These are phyloP conservation scores for Cotesia typhae DNA, from an alignment of 1,140 invertebrate species.

Conservation along the genomic window DNA sequence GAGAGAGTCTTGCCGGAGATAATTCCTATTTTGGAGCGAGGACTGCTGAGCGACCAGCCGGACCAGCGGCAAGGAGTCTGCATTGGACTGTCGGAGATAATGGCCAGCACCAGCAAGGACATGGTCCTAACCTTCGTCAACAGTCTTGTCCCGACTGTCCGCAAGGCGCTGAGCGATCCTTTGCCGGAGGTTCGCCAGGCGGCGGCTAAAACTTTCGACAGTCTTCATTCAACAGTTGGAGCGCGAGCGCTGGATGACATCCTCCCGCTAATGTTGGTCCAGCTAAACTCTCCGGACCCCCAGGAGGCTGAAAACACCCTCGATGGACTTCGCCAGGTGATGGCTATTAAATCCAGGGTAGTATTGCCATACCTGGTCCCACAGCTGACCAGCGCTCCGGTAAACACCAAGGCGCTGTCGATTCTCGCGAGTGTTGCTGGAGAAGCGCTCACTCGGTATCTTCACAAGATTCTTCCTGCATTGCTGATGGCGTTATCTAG, in stretches of 20 bases:
- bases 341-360: slow-evolving; percentile 94
- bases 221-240: slow-evolving; percentile 93
- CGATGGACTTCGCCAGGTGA: slow-evolving; percentile 94
- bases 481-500: slow-evolving; percentile 81
- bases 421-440: slow-evolving; percentile 92
- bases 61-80: slow-evolving; percentile 98
- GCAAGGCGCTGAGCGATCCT: slow-evolving; percentile 92
- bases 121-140: slow-evolving; percentile 95
- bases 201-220: slow-evolving; percentile 96
- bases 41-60: slow-evolving; percentile 87
- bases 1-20: slow-evolving; percentile 98
- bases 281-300: slow-evolving; percentile 80
- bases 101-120: slow-evolving; percentile 94
- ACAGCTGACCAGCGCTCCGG: slow-evolving; percentile 85
- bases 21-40: slow-evolving; percentile 95
- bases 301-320: slow-evolving; percentile 84
- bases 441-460: slow-evolving; percentile 90
- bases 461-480: slow-evolving; percentile 91
- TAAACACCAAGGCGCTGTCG: slow-evolving; percentile 93
- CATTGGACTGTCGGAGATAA: slow-evolving; percentile 97
- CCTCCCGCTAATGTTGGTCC: slow-evolving; percentile 86
- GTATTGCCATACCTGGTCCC: slow-evolving; percentile 96
- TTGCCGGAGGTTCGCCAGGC: slow-evolving; percentile 91
- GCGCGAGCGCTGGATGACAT: slow-evolving; percentile 97
- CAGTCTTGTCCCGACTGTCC: slow-evolving; percentile 95